Conservation (phyloP, 2,888 invertebrate genomes). For the Chesias legatella region DNA sequence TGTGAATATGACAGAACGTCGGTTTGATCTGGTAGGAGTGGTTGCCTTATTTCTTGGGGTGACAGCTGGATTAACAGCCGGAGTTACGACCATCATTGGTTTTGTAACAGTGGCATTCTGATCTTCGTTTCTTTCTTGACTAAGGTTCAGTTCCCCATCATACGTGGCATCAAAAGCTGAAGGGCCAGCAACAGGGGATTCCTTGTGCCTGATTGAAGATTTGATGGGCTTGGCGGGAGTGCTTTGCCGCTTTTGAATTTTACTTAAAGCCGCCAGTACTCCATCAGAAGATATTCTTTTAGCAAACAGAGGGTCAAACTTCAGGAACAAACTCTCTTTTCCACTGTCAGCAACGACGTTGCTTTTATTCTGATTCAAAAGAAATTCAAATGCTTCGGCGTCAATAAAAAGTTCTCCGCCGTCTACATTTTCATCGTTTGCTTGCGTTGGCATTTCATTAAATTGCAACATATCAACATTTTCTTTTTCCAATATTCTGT, state of each 20-base stretch:
- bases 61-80: slow-evolving; percentile 59
- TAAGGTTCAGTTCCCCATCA: slow-evolving; percentile 33
- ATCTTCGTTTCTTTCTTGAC: slow-evolving; percentile 50
- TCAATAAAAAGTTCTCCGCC: slow-evolving; percentile 68
- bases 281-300: slow-evolving; percentile 61
- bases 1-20: slow-evolving; percentile 66
- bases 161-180: slow-evolving; percentile 41
- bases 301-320: slow-evolving; percentile 71
- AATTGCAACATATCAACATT: slow-evolving; percentile 54
- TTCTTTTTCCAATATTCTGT: slow-evolving; percentile 41
- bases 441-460: slow-evolving; percentile 43
- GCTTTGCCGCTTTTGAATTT: slow-evolving; percentile 53
- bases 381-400: slow-evolving; percentile 69
- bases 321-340: slow-evolving; percentile 71
- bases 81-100: slow-evolving; percentile 71
- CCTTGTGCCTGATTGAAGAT: slow-evolving; percentile 28
- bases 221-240: slow-evolving; percentile 51
- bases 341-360: slow-evolving; percentile 63
- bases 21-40: slow-evolving; percentile 58
- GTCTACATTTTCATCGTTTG: slow-evolving; percentile 46
- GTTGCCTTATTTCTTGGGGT: slow-evolving; percentile 53
- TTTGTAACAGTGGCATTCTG: slow-evolving; percentile 53
- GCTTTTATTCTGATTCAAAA: slow-evolving; percentile 64
- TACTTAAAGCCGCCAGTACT: slow-evolving; percentile 50
- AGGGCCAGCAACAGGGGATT: slow-evolving; percentile 40